Base-by-base conservation (phyloP, 2,888 invertebrate genomes). In the Eupithecia vulgata region DNA sequence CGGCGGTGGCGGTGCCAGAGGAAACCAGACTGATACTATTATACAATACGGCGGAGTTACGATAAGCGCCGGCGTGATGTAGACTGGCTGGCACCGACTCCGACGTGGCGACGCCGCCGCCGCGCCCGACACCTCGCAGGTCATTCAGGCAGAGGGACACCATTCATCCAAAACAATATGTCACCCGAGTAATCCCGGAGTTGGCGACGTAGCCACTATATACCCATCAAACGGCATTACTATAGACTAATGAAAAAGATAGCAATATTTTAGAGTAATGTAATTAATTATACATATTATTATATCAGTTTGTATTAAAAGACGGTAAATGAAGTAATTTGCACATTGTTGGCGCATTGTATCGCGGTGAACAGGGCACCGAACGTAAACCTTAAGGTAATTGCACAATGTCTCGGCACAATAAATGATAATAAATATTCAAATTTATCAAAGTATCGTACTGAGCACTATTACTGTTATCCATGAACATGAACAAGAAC, bases 221-320 rank as follows among this genome's bases (percentile, higher is more conserved):
- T 88, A 85, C 85, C 87, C 85, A 81, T 73, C 73, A 83, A 88
- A 87, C 69, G 62, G 69, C 90, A 88, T 90, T 92, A 88, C 91
- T 93, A 92, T 94, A 93, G 94, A 93, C 93, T 94, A 92, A 89
- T 91, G 93, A 91, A 94, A 91, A 93, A 89, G 92, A 94, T 94
- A 94, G 94, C 94, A 94, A 94, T 94, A 94, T 92, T 91, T 91
- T 93, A 94, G 94, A 91, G 82, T 94, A 94, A 92, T 92, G 88
- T 94, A 91, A 91, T 90, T 91, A 91, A 92, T 91, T 91, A 52
- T 52, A 45, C 45, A 45, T 88, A n/a, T n/a, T n/a, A n/a, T n/a
- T n/a, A 88, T 93, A 93, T 93, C 93, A 91, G 93, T 93, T 94
- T 93, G 90, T 93, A 92, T 21, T 93, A 92, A 92, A 91, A 86